A percentile compares a stretch with the other conserved stretches of the same genome.
Conservation (phyloP, 2,797 vertebrate species). For the Galaxias olidus region DNA sequence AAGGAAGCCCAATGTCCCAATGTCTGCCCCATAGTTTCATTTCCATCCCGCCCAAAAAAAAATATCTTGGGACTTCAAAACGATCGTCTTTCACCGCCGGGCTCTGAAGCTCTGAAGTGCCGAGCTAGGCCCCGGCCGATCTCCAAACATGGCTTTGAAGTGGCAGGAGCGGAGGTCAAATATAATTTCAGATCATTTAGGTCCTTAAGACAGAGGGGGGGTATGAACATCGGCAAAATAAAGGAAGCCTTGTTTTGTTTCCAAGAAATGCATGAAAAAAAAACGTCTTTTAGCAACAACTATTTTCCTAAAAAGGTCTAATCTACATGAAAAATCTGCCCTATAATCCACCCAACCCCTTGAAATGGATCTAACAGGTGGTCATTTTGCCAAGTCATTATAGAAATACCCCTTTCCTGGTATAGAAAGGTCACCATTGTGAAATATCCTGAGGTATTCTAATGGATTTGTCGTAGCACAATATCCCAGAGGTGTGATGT, state of each 20-base stretch:
- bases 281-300: no score
- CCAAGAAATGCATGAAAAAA: constrained; percentile 49
- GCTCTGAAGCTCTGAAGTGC: constrained; percentile 52
- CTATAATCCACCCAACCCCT: constrained; percentile 26
- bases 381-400: constrained; percentile 51
- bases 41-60: constrained; percentile 67
- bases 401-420: constrained; percentile 47
- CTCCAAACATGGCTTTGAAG: constrained; percentile 63
- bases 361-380: constrained; percentile 19
- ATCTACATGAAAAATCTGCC: constrained; percentile 35
- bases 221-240: constrained; percentile 56
- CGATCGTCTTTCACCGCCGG: constrained; percentile 65
- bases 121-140: constrained; percentile 43
- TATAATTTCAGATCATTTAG: constrained; percentile 47
- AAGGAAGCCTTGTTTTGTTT: constrained; percentile 51
- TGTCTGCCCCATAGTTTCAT: constrained; percentile 61
- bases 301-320: no score
- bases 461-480: neutral
- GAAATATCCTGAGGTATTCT: no score
- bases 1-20: constrained; percentile 39
- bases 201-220: constrained; percentile 36
- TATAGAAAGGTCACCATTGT: no score
- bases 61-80: constrained; percentile 63
- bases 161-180: constrained; percentile 47
- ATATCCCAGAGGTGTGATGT: constrained; percentile 40